These are phyloP conservation scores for Cyprinodon brontotheroides DNA, from an alignment of 2,113 vertebrate species.

Conservation along the genomic window DNA sequence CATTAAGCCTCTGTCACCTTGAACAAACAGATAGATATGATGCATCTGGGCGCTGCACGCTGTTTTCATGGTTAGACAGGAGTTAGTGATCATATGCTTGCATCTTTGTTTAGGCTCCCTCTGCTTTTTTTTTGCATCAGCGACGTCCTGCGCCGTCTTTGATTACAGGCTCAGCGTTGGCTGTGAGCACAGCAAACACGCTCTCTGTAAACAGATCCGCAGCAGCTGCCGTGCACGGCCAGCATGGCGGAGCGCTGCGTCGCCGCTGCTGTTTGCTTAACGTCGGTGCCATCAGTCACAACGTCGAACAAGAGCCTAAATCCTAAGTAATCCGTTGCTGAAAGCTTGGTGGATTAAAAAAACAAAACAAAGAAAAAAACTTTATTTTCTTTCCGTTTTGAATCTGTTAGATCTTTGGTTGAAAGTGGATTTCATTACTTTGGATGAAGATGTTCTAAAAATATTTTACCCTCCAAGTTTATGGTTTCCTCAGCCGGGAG, in stretches of 20 bases:
- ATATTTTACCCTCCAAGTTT: constrained; percentile 11
- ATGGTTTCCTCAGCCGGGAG: constrained; percentile 11
- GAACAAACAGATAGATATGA: constrained; percentile 8
- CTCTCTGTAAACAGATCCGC: constrained; percentile 43
- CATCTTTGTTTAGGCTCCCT: constrained; percentile 25
- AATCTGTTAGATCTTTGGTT: neutral
- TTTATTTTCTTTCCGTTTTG: neutral
- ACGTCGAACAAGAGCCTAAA: constrained; percentile 14
- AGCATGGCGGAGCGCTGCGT: constrained; percentile 11
- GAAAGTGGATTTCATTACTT: no score
- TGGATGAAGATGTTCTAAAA: neutral
- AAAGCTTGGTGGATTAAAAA: neutral
- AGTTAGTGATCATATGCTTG: constrained; percentile 8
- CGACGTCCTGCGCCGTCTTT: constrained; percentile 35
- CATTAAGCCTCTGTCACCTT: constrained; percentile 20
- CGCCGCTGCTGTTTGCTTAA: neutral
- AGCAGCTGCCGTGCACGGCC: constrained; percentile 29
- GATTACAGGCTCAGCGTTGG: constrained; percentile 49
- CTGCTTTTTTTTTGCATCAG: constrained; percentile 26
- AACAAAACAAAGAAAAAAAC: no score
- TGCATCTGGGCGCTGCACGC: neutral
- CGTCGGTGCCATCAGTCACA: neutral
- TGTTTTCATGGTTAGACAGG: constrained; percentile 18
- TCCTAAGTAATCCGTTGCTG: neutral
- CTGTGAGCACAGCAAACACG: constrained; percentile 12